Base-by-base conservation (phyloP, 2,888 invertebrate species). In the Sussaba pulchella region DNA sequence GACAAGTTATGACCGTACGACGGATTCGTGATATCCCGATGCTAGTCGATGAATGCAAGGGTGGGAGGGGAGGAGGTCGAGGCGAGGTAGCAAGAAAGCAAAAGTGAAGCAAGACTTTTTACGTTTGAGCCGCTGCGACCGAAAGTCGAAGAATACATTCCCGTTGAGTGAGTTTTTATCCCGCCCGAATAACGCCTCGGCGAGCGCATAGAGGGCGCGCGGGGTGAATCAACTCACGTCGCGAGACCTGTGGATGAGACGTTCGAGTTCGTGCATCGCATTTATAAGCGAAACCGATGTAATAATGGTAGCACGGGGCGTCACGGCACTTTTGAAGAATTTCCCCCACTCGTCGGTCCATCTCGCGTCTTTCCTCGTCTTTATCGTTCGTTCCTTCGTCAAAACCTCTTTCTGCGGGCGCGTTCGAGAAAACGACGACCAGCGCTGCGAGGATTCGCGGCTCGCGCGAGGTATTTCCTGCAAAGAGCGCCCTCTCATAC, bases 391-490 rank as follows among this genome's bases (percentile, higher is more conserved):
- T 79, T 74, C 19, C 66, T 31, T 54, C 31, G 2, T 31, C 31
- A 31, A 6, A 19, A 64, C 59, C 47, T 63, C 43, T 50, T n/a
- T n/a, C n/a, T n/a, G n/a, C 47, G 71, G 54, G 79, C 71, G 76
- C n/a, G 70, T 74, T 81, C 50, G 81, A 83, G 84, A 81, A 31
- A 43, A 57, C 69, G 54, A 70, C 57, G 57, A 70, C 57, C 24
- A 52, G n/a, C 69, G 82, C 81, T 85, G 10, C 82, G 86, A 84
- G 82, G 78, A 81, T 83, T 83, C 80, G 43, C 43, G n/a, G 2
- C n/a, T 52, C 31, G 82, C 80, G 83, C 31, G 31, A 2, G 31
- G 85, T 83, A 87, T 88, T 86, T 86, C 81, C 86, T 82, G 83
- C 54, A 43, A 31, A 31, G 45, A 36, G 26, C 3, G 36, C 50